phyloP scores from a whole-genome alignment of 2,888 invertebrate species.

The Philaethria dido region DNA sequence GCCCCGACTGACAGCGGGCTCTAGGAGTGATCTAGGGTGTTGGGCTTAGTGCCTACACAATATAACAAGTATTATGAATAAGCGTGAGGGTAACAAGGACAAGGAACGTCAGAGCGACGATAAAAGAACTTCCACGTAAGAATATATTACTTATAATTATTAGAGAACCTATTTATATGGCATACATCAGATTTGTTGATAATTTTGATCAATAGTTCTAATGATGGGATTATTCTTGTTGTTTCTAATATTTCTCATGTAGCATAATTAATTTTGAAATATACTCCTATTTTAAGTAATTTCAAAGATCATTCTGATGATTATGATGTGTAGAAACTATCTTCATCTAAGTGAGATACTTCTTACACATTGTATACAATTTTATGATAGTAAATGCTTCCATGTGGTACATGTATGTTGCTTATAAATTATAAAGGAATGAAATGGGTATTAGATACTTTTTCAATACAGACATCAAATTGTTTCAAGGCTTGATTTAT shows the following conservation, averaged over 20 bases:
- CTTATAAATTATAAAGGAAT: not conserved
- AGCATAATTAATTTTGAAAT: not conserved
- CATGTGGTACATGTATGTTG: not conserved
- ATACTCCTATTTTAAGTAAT: not conserved
- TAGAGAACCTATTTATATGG: constrained; percentile 6
- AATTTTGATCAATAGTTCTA: not conserved
- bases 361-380: not conserved
- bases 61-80: constrained; percentile 80
- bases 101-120: constrained; percentile 83
- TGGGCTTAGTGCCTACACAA: constrained; percentile 76
- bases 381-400: not conserved
- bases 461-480: not conserved
- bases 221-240: not conserved
- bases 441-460: too few species aligned
- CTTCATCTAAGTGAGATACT: not conserved
- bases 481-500: not conserved
- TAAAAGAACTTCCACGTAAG: constrained; percentile 81
- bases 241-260: not conserved
- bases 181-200: constrained; percentile 3
- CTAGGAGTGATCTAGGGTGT: constrained; percentile 77
- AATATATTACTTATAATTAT: constrained; percentile 23
- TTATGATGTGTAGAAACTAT: not conserved
- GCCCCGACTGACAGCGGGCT: constrained; percentile 73
- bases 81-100: constrained; percentile 79
- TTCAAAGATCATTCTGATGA: not conserved